Conservation (phyloP, 2,113 vertebrate species). For the Ramphastos sulfuratus region DNA sequence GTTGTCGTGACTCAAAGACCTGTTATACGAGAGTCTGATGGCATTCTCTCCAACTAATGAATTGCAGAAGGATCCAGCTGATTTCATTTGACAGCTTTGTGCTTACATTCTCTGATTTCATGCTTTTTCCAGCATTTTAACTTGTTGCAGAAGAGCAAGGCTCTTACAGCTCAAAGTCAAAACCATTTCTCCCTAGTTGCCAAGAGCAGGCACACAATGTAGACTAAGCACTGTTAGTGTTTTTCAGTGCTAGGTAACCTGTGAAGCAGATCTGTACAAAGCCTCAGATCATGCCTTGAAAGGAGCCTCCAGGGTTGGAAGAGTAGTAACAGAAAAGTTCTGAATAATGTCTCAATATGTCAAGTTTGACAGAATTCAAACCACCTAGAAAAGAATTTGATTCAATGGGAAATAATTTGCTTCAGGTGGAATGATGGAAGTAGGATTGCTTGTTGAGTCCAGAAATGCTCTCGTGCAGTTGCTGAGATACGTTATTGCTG, state of each 20-base stretch:
- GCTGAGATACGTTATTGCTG: neutral
- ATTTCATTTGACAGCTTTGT: neutral
- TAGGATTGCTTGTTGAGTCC: neutral
- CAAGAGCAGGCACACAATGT: neutral
- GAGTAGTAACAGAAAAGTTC: neutral
- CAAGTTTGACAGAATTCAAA: neutral
- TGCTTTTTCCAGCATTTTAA: neutral
- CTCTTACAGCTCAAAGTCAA: neutral
- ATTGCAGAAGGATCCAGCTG: neutral
- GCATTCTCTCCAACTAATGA: neutral
- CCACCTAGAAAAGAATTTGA: neutral
- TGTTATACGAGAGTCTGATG: neutral
- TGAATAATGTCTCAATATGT: neutral
- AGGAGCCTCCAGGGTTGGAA: neutral
- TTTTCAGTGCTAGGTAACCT: neutral
- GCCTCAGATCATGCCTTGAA: neutral
- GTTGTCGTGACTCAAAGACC: neutral
- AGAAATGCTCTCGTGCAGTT: neutral
- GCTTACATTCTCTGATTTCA: neutral
- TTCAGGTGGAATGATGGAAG: neutral
- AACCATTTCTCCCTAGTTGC: neutral
- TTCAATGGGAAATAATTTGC: neutral
- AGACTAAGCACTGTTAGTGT: neutral
- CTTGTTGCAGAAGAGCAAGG: neutral
- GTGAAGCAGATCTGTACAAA: neutral